Conservation (phyloP, 2,888 invertebrate species). For the Arrhopalites spinosus region DNA sequence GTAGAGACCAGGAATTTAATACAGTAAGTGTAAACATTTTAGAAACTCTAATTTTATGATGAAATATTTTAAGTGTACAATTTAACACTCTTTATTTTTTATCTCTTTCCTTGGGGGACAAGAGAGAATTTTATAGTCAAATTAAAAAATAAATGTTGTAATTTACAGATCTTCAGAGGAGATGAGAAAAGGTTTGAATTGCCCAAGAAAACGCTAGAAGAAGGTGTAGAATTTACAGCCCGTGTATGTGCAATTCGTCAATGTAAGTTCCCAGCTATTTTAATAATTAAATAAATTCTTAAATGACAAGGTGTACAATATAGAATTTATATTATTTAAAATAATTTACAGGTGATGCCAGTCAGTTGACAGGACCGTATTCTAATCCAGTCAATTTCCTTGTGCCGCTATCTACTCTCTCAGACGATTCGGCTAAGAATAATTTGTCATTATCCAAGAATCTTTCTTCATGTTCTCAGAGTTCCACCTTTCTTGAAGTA, state of each 20-base stretch:
- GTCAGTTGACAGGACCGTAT: slow-evolving; percentile 71
- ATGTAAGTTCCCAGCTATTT: too few relatives aligned
- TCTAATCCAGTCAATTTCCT: slow-evolving; percentile 70
- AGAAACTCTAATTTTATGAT: background rate
- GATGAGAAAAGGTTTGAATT: slow-evolving; percentile 67
- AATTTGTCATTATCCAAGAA: slow-evolving; percentile 44
- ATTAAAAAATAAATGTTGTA: slow-evolving; percentile 29
- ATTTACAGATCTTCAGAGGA: slow-evolving; percentile 70
- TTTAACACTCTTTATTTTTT: background rate
- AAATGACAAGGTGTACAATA: too few relatives aligned
- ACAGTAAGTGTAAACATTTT: slow-evolving; percentile 62
- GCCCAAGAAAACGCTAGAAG: slow-evolving; percentile 68
- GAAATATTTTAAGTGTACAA: background rate
- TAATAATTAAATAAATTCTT: too few relatives aligned
- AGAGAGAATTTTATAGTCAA: too few relatives aligned
- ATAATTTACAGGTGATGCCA: slow-evolving; percentile 63
- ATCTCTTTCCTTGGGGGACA: too few relatives aligned
- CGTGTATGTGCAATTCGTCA: slow-evolving; percentile 78
- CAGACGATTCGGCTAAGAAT: slow-evolving; percentile 24
- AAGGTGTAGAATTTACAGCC: slow-evolving; percentile 75
- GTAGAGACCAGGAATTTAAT: slow-evolving; percentile 68
- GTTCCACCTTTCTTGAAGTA: slow-evolving; percentile 44
- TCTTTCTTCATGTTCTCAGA: slow-evolving; percentile 51
- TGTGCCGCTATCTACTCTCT: slow-evolving; percentile 58
- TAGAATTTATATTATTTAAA: too few relatives aligned